Evolutionary conservation across 2,113 vertebrate species (phyloP).

Genomic region (Prochilodus magdalenae): DNA sequence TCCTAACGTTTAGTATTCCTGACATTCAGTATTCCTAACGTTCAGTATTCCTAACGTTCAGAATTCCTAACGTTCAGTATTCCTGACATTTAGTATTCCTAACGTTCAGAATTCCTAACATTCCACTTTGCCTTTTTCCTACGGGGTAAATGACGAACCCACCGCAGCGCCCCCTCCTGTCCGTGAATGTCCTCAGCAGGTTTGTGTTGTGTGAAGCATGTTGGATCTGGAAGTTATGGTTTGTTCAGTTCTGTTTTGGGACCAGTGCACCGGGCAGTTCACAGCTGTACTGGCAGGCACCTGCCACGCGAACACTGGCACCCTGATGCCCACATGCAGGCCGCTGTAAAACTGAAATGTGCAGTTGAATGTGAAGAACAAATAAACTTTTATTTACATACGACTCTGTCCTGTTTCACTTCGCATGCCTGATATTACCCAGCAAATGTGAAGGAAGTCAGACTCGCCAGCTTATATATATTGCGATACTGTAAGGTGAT

Average conservation of each 20-base stretch:
- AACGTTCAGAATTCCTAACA: background rate
- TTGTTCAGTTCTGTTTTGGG: background rate
- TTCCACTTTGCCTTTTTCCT: background rate
- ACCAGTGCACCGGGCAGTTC: background rate
- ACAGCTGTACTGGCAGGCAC: too few relatives aligned
- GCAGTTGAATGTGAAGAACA: background rate
- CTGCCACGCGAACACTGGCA: background rate
- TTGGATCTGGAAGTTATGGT: too few relatives aligned
- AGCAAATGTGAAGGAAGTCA: too few relatives aligned
- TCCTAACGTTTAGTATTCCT: background rate
- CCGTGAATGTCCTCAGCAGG: background rate
- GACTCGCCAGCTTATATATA: too few relatives aligned
- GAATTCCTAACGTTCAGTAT: background rate
- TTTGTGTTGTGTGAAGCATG: too few relatives aligned
- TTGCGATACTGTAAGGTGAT: too few relatives aligned
- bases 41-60: background rate
- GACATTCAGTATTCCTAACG: background rate
- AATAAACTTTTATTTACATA: background rate
- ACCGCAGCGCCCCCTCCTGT: background rate
- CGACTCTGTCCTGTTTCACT: background rate
- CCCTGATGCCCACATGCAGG: background rate
- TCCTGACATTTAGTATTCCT: too few relatives aligned
- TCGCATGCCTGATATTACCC: background rate
- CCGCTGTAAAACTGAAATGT: background rate
- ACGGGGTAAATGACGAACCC: background rate